A percentile compares a stretch with the other conserved stretches of the same genome.
phyloP scores from a whole-genome alignment of 2,797 vertebrate genomes.

The Yasuhikotakia modesta region DNA sequence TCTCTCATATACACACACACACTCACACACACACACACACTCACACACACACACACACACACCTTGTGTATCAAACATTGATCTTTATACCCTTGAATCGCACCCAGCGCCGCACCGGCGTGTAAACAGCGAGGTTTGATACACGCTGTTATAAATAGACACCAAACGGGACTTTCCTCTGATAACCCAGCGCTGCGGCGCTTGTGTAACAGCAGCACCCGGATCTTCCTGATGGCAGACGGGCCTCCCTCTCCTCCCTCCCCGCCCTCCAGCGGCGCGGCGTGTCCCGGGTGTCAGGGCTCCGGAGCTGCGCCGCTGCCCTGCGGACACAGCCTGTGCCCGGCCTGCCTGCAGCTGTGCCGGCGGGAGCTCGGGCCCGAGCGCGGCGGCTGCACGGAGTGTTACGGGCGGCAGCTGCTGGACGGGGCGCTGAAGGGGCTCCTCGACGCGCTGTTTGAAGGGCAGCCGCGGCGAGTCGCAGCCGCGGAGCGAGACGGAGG shows the following conservation, averaged over 20 bases:
- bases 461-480: conserved; percentile 56
- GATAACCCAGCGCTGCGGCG: too few relatives aligned
- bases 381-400: conserved; percentile 72
- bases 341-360: conserved; percentile 74
- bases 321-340: conserved; percentile 84
- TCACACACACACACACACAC: too few relatives aligned
- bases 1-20: too few relatives aligned
- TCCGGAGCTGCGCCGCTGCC: conserved; percentile 71
- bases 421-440: conserved; percentile 64
- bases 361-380: conserved; percentile 58
- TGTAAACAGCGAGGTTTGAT: too few relatives aligned
- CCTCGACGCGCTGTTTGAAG: conserved; percentile 65
- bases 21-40: too few relatives aligned
- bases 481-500: background rate
- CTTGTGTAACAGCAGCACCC: too few relatives aligned
- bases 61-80: too few relatives aligned
- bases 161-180: too few relatives aligned
- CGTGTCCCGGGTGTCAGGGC: conserved; percentile 79
- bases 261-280: conserved; percentile 14
- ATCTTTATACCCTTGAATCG: too few relatives aligned
- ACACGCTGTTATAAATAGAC: too few relatives aligned
- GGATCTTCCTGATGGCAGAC: conserved; percentile 31
- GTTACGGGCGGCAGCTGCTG: conserved; percentile 71
- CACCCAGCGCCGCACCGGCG: too few relatives aligned
- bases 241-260: conserved; percentile 39